These are phyloP conservation scores for Lophius americanus DNA, from an alignment of 2,797 vertebrate genomes.

Conservation along the genomic window DNA sequence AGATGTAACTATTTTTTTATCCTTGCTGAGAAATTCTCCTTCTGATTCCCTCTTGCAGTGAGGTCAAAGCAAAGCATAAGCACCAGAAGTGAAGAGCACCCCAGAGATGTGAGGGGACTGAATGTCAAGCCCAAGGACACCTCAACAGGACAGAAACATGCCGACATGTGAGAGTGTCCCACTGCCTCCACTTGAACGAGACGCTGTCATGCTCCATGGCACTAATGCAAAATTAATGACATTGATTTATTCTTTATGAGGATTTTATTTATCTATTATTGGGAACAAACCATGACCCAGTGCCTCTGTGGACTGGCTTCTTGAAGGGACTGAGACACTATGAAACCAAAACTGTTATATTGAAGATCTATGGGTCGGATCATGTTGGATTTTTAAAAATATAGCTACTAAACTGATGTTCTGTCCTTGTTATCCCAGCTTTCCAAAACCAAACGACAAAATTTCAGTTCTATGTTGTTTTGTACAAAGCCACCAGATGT, in stretches of 20 bases:
- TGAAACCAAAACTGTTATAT: not conserved
- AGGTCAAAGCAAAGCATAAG: constrained; percentile 42
- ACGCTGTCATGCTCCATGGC: constrained; percentile 11
- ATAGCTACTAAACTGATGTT: not conserved
- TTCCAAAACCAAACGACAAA: no score
- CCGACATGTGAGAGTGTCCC: constrained; percentile 41
- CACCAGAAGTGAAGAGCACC: constrained; percentile 29
- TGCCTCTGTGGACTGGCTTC: constrained; percentile 16
- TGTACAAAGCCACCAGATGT: no score
- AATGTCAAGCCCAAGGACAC: constrained; percentile 57
- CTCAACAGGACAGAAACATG: constrained; percentile 29
- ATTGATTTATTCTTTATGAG: constrained; percentile 32
- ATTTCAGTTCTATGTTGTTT: no score
- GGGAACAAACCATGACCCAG: constrained; percentile 1
- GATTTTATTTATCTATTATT: constrained; percentile 24
- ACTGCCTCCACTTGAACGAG: constrained; percentile 32
- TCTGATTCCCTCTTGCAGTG: constrained; percentile 30
- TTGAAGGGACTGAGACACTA: constrained; percentile 3
- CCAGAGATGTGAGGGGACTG: constrained; percentile 27
- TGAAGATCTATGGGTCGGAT: not conserved
- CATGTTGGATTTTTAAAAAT: not conserved
- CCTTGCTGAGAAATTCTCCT: constrained; percentile 49
- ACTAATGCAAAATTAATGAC: constrained; percentile 20
- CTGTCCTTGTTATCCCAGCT: not conserved
- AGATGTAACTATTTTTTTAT: constrained; percentile 66